phyloP scores from a whole-genome alignment of 2,888 invertebrate species.

The Platypus cylindrus region DNA sequence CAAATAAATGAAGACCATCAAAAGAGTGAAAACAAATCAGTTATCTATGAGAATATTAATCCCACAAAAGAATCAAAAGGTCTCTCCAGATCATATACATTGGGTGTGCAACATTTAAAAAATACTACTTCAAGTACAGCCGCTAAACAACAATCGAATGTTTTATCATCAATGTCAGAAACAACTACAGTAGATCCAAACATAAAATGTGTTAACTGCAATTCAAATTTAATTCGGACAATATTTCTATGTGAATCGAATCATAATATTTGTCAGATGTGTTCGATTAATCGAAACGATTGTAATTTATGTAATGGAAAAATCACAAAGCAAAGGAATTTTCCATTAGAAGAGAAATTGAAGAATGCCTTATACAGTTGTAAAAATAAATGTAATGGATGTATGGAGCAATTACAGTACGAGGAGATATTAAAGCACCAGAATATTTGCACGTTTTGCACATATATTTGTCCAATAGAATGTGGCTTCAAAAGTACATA shows the following conservation, averaged over 20 bases:
- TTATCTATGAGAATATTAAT: too few relatives aligned
- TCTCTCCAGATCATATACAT: too few relatives aligned
- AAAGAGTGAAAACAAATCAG: too few relatives aligned
- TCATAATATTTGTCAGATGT: constrained; percentile 22
- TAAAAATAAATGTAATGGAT: constrained; percentile 21
- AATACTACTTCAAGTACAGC: too few relatives aligned
- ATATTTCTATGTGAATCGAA: constrained; percentile 22
- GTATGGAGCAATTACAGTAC: constrained; percentile 20
- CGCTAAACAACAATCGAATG: too few relatives aligned
- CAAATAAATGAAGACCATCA: too few relatives aligned
- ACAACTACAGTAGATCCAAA: constrained; percentile 14
- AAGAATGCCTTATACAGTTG: constrained; percentile 20
- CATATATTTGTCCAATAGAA: constrained; percentile 22
- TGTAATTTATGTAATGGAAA: constrained; percentile 20
- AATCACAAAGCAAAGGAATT: constrained; percentile 21
- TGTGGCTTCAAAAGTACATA: constrained; percentile 20
- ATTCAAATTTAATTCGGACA: too few relatives aligned
- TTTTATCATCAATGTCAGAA: too few relatives aligned
- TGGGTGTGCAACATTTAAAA: too few relatives aligned
- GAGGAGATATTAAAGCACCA: constrained; percentile 21
- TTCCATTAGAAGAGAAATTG: constrained; percentile 21
- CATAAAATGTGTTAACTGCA: constrained; percentile 20
- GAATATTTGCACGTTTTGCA: constrained; percentile 21
- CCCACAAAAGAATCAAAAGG: too few relatives aligned
- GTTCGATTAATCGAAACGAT: constrained; percentile 12